Percentiles rank a stretch among this genome's conserved stretches.
phyloP scores from a whole-genome alignment of 2,888 invertebrate species.

The Oeneis ivallda region DNA sequence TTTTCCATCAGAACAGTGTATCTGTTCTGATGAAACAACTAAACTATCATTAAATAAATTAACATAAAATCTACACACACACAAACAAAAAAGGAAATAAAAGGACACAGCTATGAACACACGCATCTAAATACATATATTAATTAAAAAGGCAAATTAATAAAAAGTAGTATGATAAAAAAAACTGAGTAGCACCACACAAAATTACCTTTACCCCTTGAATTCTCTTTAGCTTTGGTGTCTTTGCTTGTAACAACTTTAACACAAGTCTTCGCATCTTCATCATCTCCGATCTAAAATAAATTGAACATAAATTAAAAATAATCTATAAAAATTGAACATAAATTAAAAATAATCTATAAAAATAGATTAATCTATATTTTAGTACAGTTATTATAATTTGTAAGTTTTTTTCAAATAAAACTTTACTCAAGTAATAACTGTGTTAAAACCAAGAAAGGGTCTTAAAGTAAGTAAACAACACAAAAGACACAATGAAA shows the following conservation, averaged over 20 bases:
- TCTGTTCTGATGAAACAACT: no score
- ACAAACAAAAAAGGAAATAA: slow-evolving; percentile 3
- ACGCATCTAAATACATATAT: slow-evolving; percentile 47
- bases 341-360: no score
- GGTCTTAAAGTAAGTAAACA: no score
- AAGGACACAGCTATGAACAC: slow-evolving; percentile 69
- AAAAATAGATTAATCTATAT: no score
- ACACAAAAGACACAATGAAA: no score
- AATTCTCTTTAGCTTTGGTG: slow-evolving; percentile 40
- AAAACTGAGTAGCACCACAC: slow-evolving; percentile 11
- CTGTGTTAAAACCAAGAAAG: no score
- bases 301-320: neutral
- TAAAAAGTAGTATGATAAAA: slow-evolving; percentile 10
- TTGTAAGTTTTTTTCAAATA: no score
- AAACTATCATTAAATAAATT: no score
- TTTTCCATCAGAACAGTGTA: no score
- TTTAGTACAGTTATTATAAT: no score
- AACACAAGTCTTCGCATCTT: slow-evolving; percentile 56
- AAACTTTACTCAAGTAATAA: no score
- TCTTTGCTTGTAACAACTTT: slow-evolving; percentile 60
- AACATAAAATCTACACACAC: neutral
- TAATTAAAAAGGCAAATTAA: slow-evolving; percentile 33
- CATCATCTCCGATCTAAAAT: slow-evolving; percentile 62
- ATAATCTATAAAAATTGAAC: no score
- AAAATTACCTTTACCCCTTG: slow-evolving; percentile 40